Evolutionary conservation across 2,113 vertebrate genomes (phyloP), one percentile per base, ranked within the genome.

Genomic region (Atrichornis clamosus): DNA sequence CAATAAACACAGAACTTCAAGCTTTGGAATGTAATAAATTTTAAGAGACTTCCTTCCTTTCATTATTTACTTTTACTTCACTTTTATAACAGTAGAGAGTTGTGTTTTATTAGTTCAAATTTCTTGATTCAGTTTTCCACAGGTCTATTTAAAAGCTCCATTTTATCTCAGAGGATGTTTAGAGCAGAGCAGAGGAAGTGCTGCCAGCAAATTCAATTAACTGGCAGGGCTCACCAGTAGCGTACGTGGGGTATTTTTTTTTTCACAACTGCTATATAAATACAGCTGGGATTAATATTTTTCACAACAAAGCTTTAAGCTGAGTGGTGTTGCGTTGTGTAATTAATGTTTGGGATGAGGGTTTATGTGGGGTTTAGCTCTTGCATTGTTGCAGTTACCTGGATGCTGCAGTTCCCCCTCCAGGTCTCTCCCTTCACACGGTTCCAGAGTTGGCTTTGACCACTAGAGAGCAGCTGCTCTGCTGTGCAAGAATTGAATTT

Each of bases 1-100:
- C 98, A 98, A 98, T 98, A 98, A 98, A 98, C 97, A 96, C 97
- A 96, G 94, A 97, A 97, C 98, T 98, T 98, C 97, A 97, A 97
- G 97, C 98, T 98, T 98, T 98, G 98, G 98, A 99, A 99, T 98
- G 98, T 97, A 98, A 98, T 99, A 99, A 99, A 99, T 98, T 99
- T 99, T 98, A 99, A 99, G 98, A 98, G 98, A 98, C 97, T 98
- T 98, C 98, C 98, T 98, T 98, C 98, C 98, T 98, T 98, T 98
- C 98, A 98, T 98, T 98, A 98, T 98, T 98, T 98, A 98, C 98
- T 98, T 98, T 98, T 98, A 97, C 96, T 98, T 97, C 95, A 97
- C 96, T 97, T 98, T 98, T 98, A 97, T 98, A 98, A 97, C 97
- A 97, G 97, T 97, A 98, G 95, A 98, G 97, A 98, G 96, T 97